phyloP scores from a whole-genome alignment of 2,797 vertebrate species.

The Microctenopoma lineatum region DNA sequence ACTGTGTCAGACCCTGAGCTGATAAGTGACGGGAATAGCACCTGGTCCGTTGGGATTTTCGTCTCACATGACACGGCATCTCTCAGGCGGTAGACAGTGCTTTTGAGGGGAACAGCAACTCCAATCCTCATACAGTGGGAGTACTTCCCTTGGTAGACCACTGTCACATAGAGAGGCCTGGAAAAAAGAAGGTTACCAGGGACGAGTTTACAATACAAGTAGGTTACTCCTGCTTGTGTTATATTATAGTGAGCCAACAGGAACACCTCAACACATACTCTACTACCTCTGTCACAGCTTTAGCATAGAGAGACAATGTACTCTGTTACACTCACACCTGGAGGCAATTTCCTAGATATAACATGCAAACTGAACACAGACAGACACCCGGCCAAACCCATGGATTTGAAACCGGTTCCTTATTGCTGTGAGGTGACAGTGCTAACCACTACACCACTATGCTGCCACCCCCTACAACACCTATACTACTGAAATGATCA shows the following conservation, averaged over 20 bases:
- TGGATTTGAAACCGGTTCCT: too few species aligned
- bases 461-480: too few species aligned
- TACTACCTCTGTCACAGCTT: background rate
- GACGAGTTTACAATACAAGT: background rate
- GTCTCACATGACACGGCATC: conserved; percentile 95
- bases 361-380: too few species aligned
- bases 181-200: background rate
- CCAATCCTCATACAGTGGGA: conserved; percentile 98
- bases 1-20: conserved; percentile 48
- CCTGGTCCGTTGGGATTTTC: conserved; percentile 98
- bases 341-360: too few species aligned
- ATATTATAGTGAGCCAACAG: too few species aligned
- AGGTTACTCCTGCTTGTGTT: too few species aligned
- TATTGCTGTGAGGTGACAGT: too few species aligned
- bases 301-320: too few species aligned
- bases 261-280: too few species aligned
- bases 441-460: too few species aligned
- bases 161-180: conserved; percentile 95
- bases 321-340: too few species aligned
- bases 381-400: too few species aligned
- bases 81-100: conserved; percentile 91
- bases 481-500: background rate
- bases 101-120: conserved; percentile 93
- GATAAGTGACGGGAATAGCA: conserved; percentile 73
- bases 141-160: conserved; percentile 97